Evolutionary conservation across 2,888 invertebrate genomes (phyloP).

Genomic region (Orthosia gothica): DNA sequence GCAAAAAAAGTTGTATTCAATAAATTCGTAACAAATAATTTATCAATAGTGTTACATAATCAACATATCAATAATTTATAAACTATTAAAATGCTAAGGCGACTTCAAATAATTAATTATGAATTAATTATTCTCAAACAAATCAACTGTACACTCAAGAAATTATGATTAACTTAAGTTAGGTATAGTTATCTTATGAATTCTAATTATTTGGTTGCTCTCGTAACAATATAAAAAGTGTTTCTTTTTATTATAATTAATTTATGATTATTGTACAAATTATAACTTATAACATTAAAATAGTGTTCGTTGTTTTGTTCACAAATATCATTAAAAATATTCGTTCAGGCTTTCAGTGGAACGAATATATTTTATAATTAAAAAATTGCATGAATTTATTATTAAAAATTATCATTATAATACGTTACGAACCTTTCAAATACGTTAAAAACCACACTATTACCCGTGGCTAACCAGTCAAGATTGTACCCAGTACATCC

Average conservation of each 20-base stretch:
- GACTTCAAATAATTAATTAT: conserved; percentile 61
- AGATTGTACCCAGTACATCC: no score
- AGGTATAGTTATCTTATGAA: conserved; percentile 37
- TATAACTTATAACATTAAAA: conserved; percentile 12
- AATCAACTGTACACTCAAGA: conserved; percentile 51
- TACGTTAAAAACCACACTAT: background rate
- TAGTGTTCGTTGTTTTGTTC: conserved; percentile 9
- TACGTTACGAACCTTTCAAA: background rate
- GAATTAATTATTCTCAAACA: conserved; percentile 50
- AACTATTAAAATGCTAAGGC: conserved; percentile 71
- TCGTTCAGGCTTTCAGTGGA: background rate
- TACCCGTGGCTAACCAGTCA: background rate
- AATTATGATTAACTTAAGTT: conserved; percentile 33
- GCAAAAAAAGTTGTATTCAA: conserved; percentile 63
- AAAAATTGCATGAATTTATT: background rate
- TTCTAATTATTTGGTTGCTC: conserved; percentile 68
- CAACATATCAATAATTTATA: conserved; percentile 63
- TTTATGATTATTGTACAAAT: conserved; percentile 34
- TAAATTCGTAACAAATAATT: conserved; percentile 74
- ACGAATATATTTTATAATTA: conserved; percentile 9
- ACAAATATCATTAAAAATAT: conserved; percentile 1
- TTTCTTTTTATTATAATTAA: conserved; percentile 19
- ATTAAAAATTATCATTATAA: no score
- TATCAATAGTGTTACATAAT: conserved; percentile 62
- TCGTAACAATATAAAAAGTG: conserved; percentile 45